phyloP scores from a whole-genome alignment of 2,888 invertebrate species.

The Lymantria dispar region DNA sequence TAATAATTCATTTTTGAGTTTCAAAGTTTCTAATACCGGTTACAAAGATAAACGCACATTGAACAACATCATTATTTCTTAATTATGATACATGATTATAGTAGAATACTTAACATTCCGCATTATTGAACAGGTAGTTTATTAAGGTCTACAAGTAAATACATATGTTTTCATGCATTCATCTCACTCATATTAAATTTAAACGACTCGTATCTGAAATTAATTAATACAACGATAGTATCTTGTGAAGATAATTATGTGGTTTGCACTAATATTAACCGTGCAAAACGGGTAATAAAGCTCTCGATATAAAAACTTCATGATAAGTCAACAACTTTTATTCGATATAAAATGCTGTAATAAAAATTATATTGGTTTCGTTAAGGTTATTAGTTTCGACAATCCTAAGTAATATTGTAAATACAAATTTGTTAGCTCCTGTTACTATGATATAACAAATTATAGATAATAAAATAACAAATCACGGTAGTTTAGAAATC shows the following conservation, averaged over 20 bases:
- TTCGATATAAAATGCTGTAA: slow-evolving; percentile 32
- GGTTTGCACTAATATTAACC: slow-evolving; percentile 17
- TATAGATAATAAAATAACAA: slow-evolving; percentile 46
- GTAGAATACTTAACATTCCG: slow-evolving; percentile 29
- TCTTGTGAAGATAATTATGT: slow-evolving; percentile 29
- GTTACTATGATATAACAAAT: slow-evolving; percentile 35
- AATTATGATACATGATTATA: slow-evolving; percentile 28
- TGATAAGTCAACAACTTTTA: slow-evolving; percentile 39
- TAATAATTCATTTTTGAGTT: slow-evolving; percentile 1
- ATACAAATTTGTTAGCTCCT: slow-evolving; percentile 23
- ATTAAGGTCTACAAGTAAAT: slow-evolving; percentile 12
- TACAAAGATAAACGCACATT: slow-evolving; percentile 22
- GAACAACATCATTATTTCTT: slow-evolving; percentile 28
- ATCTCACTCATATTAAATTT: slow-evolving; percentile 17
- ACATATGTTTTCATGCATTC: slow-evolving; percentile 9
- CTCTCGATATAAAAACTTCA: slow-evolving; percentile 27
- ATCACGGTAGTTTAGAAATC: slow-evolving; percentile 62
- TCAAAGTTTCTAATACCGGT: slow-evolving; percentile 22
- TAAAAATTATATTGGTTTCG: slow-evolving; percentile 32
- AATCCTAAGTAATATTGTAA: slow-evolving; percentile 20
- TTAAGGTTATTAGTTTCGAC: slow-evolving; percentile 26
- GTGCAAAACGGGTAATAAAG: slow-evolving; percentile 27
- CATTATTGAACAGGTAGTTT: slow-evolving; percentile 20
- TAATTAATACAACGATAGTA: slow-evolving; percentile 35
- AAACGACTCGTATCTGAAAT: slow-evolving; percentile 31